Evolutionary conservation across 2,113 vertebrate species (phyloP).

Genomic region (Phasianus colchicus): DNA sequence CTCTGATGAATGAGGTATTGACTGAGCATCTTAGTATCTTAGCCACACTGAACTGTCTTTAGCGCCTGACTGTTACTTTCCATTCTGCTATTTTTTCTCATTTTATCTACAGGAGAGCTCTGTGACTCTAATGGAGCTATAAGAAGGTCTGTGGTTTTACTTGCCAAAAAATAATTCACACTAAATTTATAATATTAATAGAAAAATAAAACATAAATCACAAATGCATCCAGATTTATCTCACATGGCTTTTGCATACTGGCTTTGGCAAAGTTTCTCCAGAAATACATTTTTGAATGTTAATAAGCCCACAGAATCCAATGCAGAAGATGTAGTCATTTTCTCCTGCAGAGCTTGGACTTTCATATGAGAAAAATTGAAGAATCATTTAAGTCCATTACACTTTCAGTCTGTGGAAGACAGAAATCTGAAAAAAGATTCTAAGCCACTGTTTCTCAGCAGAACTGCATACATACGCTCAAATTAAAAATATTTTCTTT

Average conservation of each 20-base stretch:
- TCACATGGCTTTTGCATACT: not conserved
- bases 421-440: not conserved
- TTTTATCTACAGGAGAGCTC: not conserved
- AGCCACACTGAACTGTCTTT: not conserved
- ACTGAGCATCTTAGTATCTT: not conserved
- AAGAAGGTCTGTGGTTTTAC: not conserved
- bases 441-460: not conserved
- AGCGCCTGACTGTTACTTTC: not conserved
- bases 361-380: not conserved
- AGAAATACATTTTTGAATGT: not conserved
- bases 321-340: not conserved
- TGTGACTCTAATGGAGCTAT: not conserved
- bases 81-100: not conserved
- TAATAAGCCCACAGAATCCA: not conserved
- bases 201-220: not conserved
- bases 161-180: not conserved
- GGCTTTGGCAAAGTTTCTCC: not conserved
- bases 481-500: not conserved
- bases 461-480: not conserved
- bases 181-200: not conserved
- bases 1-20: not conserved
- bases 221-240: not conserved
- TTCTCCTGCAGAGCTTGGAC: not conserved
- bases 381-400: not conserved
- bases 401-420: not conserved